A percentile compares a stretch with the other conserved stretches of the same genome.
These are phyloP conservation scores for Bufo gargarizans DNA, from an alignment of 2,113 vertebrate species.

Conservation along the genomic window DNA sequence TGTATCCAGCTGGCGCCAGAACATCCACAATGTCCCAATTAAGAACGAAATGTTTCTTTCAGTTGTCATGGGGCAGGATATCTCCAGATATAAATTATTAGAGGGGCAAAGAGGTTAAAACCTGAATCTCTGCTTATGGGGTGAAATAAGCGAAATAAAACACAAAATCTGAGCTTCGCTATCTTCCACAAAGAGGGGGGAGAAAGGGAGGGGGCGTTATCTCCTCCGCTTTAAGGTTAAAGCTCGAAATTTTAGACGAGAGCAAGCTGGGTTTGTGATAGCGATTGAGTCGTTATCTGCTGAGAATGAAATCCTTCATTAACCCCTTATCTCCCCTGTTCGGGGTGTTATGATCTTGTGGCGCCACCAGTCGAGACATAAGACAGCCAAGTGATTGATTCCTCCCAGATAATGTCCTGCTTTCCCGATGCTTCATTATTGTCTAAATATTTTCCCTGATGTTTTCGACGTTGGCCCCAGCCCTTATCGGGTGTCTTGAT, in stretches of 20 bases:
- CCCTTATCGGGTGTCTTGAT: slow-evolving; percentile 75
- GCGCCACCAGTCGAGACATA: slow-evolving; percentile 96
- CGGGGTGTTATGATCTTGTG: slow-evolving; percentile 87
- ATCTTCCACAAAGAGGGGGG: slow-evolving; percentile 29
- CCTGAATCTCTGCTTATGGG: slow-evolving; percentile 1
- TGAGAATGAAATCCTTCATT: slow-evolving; percentile 81
- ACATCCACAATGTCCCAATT: no score
- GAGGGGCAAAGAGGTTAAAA: no score
- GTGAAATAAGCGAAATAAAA: slow-evolving; percentile 7
- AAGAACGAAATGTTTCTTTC: no score
- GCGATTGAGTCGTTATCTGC: slow-evolving; percentile 71
- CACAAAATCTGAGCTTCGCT: slow-evolving; percentile 41
- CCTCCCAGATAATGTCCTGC: slow-evolving; percentile 84
- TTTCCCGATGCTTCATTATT: slow-evolving; percentile 96
- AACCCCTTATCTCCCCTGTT: slow-evolving; percentile 83
- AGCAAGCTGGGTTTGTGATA: slow-evolving; percentile 57
- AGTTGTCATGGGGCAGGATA: no score
- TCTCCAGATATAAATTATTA: no score
- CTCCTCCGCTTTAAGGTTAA: slow-evolving; percentile 58
- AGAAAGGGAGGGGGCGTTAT: slow-evolving; percentile 25
- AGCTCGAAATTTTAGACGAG: slow-evolving; percentile 42
- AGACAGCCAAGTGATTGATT: slow-evolving; percentile 96
- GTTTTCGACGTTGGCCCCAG: slow-evolving; percentile 68
- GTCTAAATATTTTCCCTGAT: slow-evolving; percentile 89
- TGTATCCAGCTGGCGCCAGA: no score